A percentile compares a stretch with the other conserved stretches of the same genome.
Conservation (phyloP, 2,888 invertebrate genomes). For the Pyrrhia umbra region DNA sequence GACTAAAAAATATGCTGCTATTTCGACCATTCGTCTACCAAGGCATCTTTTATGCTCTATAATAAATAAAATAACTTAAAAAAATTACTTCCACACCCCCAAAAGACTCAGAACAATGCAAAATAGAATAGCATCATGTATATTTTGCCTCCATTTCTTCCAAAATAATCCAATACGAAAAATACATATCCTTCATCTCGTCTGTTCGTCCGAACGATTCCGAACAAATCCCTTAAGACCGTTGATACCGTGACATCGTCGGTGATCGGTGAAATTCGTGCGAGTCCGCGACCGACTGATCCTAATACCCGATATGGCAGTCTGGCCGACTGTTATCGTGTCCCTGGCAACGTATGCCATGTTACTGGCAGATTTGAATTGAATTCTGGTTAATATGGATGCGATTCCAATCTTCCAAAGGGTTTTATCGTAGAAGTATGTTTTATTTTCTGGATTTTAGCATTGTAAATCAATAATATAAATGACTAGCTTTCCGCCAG, state of each 20-base stretch:
- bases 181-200: background rate
- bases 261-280: constrained; percentile 13
- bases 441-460: no score
- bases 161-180: constrained; percentile 12
- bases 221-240: constrained; percentile 38
- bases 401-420: constrained; percentile 11
- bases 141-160: background rate
- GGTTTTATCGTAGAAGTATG: background rate
- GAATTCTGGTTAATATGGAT: constrained; percentile 35
- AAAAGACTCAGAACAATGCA: background rate
- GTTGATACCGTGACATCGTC: constrained; percentile 26
- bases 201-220: constrained; percentile 11
- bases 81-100: no score
- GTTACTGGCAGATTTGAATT: constrained; percentile 38
- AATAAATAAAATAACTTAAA: no score
- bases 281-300: constrained; percentile 28
- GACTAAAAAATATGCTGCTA: no score
- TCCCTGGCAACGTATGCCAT: constrained; percentile 34
- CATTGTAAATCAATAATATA: no score
- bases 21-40: no score
- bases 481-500: no score
- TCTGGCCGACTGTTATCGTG: constrained; percentile 31
- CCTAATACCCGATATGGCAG: constrained; percentile 20
- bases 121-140: no score
- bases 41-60: no score